phyloP scores from a whole-genome alignment of 2,888 invertebrate genomes.

The Eristalis tenax region DNA sequence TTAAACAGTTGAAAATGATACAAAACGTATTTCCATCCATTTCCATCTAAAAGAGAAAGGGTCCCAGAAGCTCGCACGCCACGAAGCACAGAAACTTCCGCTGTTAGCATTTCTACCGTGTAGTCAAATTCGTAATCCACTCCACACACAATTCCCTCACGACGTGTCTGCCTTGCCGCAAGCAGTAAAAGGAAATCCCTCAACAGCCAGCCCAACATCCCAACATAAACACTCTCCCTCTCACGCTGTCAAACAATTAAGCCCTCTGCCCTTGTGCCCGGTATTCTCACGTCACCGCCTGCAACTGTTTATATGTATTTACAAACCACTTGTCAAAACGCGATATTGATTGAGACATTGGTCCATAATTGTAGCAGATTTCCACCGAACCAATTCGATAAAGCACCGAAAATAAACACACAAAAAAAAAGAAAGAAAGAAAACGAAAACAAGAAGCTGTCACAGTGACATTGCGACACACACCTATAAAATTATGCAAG shows the following conservation, averaged over 20 bases:
- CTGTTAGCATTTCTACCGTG: too few species aligned
- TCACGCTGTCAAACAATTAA: slow-evolving; percentile 11
- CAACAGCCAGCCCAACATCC: background rate
- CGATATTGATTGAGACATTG: slow-evolving; percentile 62
- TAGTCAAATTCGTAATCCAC: too few species aligned
- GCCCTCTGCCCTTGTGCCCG: slow-evolving; percentile 16
- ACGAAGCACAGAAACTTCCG: too few species aligned
- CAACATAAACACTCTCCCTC: background rate
- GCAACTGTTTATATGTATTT: slow-evolving; percentile 47
- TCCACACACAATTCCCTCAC: too few species aligned
- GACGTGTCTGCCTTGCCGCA: background rate
- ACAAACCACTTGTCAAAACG: slow-evolving; percentile 54
- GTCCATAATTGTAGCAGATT: slow-evolving; percentile 65
- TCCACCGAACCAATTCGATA: slow-evolving; percentile 63
- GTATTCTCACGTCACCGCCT: slow-evolving; percentile 41
- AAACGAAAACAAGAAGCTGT: slow-evolving; percentile 61
- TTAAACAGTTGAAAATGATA: too few species aligned
- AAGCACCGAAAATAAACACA: slow-evolving; percentile 40
- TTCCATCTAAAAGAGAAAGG: too few species aligned
- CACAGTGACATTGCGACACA: slow-evolving; percentile 66
- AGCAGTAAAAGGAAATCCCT: slow-evolving; percentile 14
- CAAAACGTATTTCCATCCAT: too few species aligned
- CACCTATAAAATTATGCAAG: slow-evolving; percentile 58
- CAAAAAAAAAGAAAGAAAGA: slow-evolving; percentile 4
- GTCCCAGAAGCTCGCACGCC: too few species aligned